Evolutionary conservation across 2,797 vertebrate genomes (phyloP).

Genomic region (Chelmon rostratus): DNA sequence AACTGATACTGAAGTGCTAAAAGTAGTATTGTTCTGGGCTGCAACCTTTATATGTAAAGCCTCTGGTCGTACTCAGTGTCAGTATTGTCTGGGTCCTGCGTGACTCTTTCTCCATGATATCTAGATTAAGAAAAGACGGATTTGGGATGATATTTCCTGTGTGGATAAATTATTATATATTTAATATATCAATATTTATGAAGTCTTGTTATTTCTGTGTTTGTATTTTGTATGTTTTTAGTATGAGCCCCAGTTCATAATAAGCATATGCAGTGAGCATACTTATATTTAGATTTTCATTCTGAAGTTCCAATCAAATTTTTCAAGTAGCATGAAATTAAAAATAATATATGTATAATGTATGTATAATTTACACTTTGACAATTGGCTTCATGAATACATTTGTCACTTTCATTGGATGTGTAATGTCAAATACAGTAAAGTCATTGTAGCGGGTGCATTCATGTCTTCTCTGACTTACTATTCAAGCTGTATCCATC

Average conservation of each 20-base stretch:
- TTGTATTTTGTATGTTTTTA: too few species aligned
- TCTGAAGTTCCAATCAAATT: too few species aligned
- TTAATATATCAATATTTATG: neutral
- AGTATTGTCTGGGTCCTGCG: neutral
- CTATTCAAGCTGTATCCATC: conserved; percentile 8
- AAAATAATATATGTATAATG: too few species aligned
- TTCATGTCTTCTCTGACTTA: neutral
- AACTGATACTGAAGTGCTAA: neutral
- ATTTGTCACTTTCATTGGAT: neutral
- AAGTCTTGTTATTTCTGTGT: too few species aligned
- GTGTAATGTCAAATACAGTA: neutral
- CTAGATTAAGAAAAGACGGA: neutral
- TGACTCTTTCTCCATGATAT: neutral
- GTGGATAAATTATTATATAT: too few species aligned
- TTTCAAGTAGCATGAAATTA: too few species aligned
- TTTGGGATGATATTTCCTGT: neutral
- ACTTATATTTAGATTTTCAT: too few species aligned
- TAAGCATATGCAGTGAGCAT: too few species aligned
- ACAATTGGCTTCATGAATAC: neutral
- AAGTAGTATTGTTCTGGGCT: neutral
- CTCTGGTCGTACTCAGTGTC: neutral
- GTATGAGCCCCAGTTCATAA: too few species aligned
- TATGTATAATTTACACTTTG: too few species aligned
- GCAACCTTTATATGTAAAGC: neutral
- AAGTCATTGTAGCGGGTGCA: too few species aligned